phyloP scores from a whole-genome alignment of 2,888 invertebrate species.

The Cephus runcator region DNA sequence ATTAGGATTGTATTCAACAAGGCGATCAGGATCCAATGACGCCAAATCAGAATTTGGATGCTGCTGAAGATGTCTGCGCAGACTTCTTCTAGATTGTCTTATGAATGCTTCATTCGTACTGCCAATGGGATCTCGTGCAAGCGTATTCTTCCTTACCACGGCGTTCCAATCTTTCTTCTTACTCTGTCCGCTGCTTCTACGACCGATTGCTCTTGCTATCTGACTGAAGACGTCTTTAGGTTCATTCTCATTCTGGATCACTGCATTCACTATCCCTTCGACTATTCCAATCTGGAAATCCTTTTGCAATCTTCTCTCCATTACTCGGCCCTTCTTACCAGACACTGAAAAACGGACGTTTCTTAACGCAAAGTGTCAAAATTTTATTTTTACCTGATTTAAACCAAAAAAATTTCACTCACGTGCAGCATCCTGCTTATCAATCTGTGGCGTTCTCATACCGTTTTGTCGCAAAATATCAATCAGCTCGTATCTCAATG shows the following conservation, averaged over 20 bases:
- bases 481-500: conserved; percentile 90
- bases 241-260: conserved; percentile 74
- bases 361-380: conserved; percentile 1
- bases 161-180: conserved; percentile 87
- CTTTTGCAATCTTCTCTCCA: conserved; percentile 86
- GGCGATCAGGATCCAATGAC: conserved; percentile 78
- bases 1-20: conserved; percentile 85
- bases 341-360: conserved; percentile 70
- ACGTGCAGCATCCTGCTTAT: conserved; percentile 75
- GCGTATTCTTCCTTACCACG: conserved; percentile 78
- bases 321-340: conserved; percentile 86
- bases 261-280: conserved; percentile 82
- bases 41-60: conserved; percentile 72
- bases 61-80: conserved; percentile 77
- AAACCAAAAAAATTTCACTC: conserved; percentile 29
- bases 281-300: conserved; percentile 93
- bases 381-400: neutral
- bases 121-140: conserved; percentile 81
- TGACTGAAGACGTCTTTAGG: conserved; percentile 85
- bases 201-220: conserved; percentile 83
- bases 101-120: conserved; percentile 76
- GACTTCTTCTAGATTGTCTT: conserved; percentile 76
- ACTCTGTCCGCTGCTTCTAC: conserved; percentile 68
- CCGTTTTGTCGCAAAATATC: conserved; percentile 92
- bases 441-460: conserved; percentile 83